A percentile compares a stretch with the other conserved stretches of the same genome.
These are phyloP conservation scores for Diarsia dahlii DNA, from an alignment of 2,888 invertebrate species.

Conservation along the genomic window DNA sequence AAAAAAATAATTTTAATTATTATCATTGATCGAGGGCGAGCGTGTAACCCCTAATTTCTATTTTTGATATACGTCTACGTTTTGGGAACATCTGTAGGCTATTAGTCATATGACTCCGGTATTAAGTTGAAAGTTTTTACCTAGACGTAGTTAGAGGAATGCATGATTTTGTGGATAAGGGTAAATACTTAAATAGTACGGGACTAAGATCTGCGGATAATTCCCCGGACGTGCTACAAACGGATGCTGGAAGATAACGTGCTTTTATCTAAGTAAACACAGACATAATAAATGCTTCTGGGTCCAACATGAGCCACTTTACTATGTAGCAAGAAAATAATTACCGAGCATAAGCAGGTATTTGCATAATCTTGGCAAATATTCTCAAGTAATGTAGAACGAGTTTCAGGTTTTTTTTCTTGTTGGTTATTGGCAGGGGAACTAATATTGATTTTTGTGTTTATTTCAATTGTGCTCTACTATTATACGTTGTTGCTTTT, in stretches of 20 bases:
- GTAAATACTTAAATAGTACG: constrained; percentile 57
- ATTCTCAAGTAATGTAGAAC: constrained; percentile 15
- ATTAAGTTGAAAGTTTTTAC: constrained; percentile 70
- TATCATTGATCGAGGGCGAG: constrained; percentile 82
- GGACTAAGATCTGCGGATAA: constrained; percentile 75
- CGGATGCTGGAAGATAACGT: constrained; percentile 70
- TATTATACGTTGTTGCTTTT: background rate
- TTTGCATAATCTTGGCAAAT: constrained; percentile 57
- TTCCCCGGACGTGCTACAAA: constrained; percentile 77
- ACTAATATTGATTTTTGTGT: constrained; percentile 18
- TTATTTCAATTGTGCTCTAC: background rate
- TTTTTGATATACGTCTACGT: constrained; percentile 80
- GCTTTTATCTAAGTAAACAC: constrained; percentile 68
- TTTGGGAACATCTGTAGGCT: constrained; percentile 82
- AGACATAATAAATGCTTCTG: constrained; percentile 66
- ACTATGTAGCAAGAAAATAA: constrained; percentile 58
- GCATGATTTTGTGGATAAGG: constrained; percentile 71
- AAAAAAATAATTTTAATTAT: constrained; percentile 86
- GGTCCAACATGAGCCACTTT: constrained; percentile 55
- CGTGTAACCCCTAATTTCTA: constrained; percentile 87
- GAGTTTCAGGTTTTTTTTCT: background rate
- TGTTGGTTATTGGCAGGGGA: background rate
- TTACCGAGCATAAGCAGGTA: constrained; percentile 60
- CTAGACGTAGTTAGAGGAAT: constrained; percentile 64
- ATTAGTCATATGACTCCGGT: constrained; percentile 83